phyloP scores from a whole-genome alignment of 2,113 vertebrate species.

The Festucalex cinctus region DNA sequence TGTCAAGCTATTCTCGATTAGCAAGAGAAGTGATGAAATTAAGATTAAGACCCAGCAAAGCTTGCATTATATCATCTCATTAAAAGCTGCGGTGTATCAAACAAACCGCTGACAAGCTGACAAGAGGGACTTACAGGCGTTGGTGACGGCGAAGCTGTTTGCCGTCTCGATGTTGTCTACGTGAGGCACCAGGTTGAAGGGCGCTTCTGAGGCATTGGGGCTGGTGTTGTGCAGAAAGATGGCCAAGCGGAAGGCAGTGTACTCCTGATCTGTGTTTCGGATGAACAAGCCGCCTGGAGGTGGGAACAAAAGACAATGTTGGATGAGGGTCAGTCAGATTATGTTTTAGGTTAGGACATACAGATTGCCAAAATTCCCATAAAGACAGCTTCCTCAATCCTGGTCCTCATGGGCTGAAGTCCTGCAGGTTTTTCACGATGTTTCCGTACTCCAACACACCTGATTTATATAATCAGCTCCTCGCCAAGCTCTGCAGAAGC shows the following conservation, averaged over 20 bases:
- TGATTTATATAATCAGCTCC: too few relatives aligned
- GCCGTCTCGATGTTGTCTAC: constrained; percentile 99
- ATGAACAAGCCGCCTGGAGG: constrained; percentile 94
- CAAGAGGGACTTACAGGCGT: constrained; percentile 88
- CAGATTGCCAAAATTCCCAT: too few relatives aligned
- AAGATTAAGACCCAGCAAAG: background rate
- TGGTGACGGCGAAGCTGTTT: constrained; percentile 99
- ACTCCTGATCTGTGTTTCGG: constrained; percentile 99
- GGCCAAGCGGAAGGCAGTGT: constrained; percentile 96
- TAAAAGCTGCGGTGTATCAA: too few relatives aligned
- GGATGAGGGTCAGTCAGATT: background rate
- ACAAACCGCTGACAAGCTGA: background rate
- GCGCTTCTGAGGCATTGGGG: constrained; percentile 95
- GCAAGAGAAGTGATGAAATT: background rate
- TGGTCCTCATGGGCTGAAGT: too few relatives aligned
- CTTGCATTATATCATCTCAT: too few relatives aligned
- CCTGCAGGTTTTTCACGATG: too few relatives aligned
- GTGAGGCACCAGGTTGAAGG: constrained; percentile 98
- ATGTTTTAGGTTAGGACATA: too few relatives aligned
- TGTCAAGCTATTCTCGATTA: background rate
- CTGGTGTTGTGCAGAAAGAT: constrained; percentile 99
- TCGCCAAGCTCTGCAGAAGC: too few relatives aligned
- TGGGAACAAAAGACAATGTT: background rate
- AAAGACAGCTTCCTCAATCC: too few relatives aligned
- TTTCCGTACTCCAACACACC: too few relatives aligned